phyloP scores from a whole-genome alignment of 2,888 invertebrate species.

The Ochlodes sylvanus region DNA sequence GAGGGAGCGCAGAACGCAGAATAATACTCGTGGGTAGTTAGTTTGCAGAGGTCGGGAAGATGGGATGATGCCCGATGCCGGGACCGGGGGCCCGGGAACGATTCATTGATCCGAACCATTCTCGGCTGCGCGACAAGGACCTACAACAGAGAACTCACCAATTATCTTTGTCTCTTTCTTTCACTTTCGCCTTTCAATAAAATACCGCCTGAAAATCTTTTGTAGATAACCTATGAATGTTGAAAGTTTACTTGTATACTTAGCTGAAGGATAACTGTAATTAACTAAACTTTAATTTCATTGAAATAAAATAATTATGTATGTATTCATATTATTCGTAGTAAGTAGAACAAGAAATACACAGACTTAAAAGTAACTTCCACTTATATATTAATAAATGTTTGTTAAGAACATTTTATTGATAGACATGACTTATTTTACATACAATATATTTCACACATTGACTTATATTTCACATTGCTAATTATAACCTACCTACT shows the following conservation, averaged over 20 bases:
- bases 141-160: slow-evolving; percentile 55
- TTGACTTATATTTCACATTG: background rate
- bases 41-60: slow-evolving; percentile 47
- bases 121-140: slow-evolving; percentile 75
- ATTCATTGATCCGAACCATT: slow-evolving; percentile 82
- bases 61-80: slow-evolving; percentile 70
- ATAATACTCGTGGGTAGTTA: slow-evolving; percentile 16
- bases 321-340: too few relatives aligned
- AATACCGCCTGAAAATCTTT: background rate
- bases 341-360: too few relatives aligned
- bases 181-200: slow-evolving; percentile 35
- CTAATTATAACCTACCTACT: background rate
- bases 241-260: too few relatives aligned
- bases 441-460: too few relatives aligned
- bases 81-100: slow-evolving; percentile 71
- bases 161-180: slow-evolving; percentile 51
- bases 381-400: background rate
- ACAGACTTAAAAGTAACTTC: background rate
- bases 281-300: too few relatives aligned
- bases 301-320: too few relatives aligned
- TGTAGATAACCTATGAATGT: too few relatives aligned
- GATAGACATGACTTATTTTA: background rate
- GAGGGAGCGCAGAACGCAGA: slow-evolving; percentile 53
- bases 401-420: background rate
- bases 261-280: too few relatives aligned